Evolutionary conservation across 2,113 vertebrate genomes (phyloP), one percentile per base, ranked within the genome.

Genomic region (Thinocorus orbignyianus): DNA sequence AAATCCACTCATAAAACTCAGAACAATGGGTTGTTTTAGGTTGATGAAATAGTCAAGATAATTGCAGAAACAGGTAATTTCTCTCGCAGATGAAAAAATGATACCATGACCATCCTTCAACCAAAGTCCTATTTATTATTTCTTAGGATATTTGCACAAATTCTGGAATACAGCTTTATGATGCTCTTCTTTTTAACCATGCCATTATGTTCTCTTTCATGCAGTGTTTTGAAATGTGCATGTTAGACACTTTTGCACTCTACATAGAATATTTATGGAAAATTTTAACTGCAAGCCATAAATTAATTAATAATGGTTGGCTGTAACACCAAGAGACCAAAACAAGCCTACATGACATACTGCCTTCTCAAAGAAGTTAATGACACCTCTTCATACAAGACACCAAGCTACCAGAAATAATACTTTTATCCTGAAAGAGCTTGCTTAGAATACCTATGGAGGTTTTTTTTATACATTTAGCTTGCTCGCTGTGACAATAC

Each of bases 61-160:
- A 94, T 86, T 84, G 30, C 51, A 86, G 51, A 84, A 94, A 81
- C 39, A 88, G 71, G 28, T 91, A 4, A 8, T 82, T 94, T 94
- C 71, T 87, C 49, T 73, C 68, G 44, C 28, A 81, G 42, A 71
- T 51, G 2, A 17, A 31, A 30, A 41, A 71, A 52, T 30, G 13
- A 70, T 54, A 71, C 7, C 52, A 35, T 19, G 24, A 70, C 15
- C n/a, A 77, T 25, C 54, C 20, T 41, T 73, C 39, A 70, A 6
- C 7, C 35, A 68, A 77, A 94, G 73, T 39, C 46, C 37, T 73
- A 15, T 70, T 85, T 62, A 46, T 81, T 81, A 88, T 33, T 51
- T 77, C 52, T 57, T 54, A 20, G 51, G 31, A 89, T 22, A 86
- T 77, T 57, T 71, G 33, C 39, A 81, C 41, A 73, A 61, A 65